Evolutionary conservation across 2,888 invertebrate species (phyloP).

Genomic region (Julus scanicus): DNA sequence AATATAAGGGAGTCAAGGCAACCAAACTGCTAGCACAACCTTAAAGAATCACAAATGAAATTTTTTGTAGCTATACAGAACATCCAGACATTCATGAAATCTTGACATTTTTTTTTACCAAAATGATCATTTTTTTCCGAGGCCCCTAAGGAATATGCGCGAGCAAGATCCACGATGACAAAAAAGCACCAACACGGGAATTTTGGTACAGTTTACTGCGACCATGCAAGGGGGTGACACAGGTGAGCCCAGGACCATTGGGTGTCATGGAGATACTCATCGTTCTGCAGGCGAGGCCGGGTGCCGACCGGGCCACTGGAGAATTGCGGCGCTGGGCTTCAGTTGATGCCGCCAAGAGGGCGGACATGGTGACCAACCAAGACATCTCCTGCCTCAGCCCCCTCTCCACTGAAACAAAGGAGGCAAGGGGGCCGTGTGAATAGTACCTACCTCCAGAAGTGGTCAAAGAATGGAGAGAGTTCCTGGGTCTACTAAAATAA

Average conservation of each 20-base stretch:
- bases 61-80: too few relatives aligned
- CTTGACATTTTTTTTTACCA: too few relatives aligned
- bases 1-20: too few relatives aligned
- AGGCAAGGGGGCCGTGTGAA: neutral
- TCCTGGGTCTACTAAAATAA: conserved; percentile 56
- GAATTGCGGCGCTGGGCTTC: neutral
- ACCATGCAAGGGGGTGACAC: neutral
- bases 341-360: neutral
- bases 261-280: conserved; percentile 3
- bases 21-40: too few relatives aligned
- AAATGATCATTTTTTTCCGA: neutral
- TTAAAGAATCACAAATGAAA: too few relatives aligned
- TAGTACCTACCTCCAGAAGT: conserved; percentile 54
- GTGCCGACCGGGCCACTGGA: neutral
- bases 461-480: conserved; percentile 56
- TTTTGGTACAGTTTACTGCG: neutral
- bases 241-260: neutral
- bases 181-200: neutral
- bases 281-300: neutral
- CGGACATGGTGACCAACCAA: neutral
- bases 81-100: too few relatives aligned
- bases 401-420: conserved; percentile 6
- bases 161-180: neutral
- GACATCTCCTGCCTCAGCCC: neutral
- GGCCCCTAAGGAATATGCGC: neutral